phyloP scores from a whole-genome alignment of 1,140 invertebrate genomes.

The Caenorhabditis latens region DNA sequence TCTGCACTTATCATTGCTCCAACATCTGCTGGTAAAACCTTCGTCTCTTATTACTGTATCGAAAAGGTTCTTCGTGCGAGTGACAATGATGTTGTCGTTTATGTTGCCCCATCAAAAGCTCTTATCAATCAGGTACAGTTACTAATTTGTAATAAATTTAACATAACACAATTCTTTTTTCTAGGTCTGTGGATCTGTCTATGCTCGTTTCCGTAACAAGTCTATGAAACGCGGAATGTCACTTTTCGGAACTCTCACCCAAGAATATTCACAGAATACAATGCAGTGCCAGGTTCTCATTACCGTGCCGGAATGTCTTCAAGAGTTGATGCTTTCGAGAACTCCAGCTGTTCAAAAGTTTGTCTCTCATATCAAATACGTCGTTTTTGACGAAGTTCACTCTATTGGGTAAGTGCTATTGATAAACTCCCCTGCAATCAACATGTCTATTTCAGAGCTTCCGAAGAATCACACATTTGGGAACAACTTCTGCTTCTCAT shows the following conservation, averaged over 20 bases:
- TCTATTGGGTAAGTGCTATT: constrained; percentile 68
- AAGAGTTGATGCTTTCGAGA: constrained; percentile 72
- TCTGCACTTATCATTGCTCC: constrained; percentile 77
- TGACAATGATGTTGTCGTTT: constrained; percentile 77
- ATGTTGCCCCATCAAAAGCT: constrained; percentile 77
- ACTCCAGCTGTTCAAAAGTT: constrained; percentile 72
- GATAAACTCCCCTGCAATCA: neutral
- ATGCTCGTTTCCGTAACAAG: constrained; percentile 77
- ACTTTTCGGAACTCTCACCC: constrained; percentile 74
- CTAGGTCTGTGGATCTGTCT: constrained; percentile 76
- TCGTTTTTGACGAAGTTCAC: constrained; percentile 77
- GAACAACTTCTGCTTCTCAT: constrained; percentile 77
- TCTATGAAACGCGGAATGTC: constrained; percentile 71
- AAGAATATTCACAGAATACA: constrained; percentile 72
- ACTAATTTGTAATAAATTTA: neutral
- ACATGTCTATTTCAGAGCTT: constrained; percentile 57
- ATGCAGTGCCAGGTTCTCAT: constrained; percentile 76
- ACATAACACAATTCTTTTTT: neutral
- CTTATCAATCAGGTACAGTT: constrained; percentile 74
- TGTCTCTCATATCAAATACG: constrained; percentile 75
- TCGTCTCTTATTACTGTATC: constrained; percentile 78
- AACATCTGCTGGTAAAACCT: constrained; percentile 77
- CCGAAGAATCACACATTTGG: constrained; percentile 75
- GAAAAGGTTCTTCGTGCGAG: constrained; percentile 75
- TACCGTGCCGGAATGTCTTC: constrained; percentile 76